Conservation (phyloP, 2,113 vertebrate genomes). For the Phylloscopus whistleri region DNA sequence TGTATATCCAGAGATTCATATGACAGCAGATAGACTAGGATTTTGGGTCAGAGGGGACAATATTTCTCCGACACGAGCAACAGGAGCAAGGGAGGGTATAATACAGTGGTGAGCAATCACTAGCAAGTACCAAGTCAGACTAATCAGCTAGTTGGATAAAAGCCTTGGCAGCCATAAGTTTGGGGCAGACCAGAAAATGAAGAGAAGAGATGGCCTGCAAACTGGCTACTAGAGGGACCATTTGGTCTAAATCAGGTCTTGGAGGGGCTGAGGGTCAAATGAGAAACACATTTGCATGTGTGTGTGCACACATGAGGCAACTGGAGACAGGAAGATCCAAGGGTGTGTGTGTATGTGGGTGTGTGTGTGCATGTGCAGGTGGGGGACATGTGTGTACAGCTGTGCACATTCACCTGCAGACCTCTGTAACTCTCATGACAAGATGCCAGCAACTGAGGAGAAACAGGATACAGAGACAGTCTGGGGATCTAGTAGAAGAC, state of each 20-base stretch:
- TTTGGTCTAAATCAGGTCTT: background rate
- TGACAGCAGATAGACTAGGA: background rate
- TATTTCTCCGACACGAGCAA: background rate
- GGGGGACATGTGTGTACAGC: fast-evolving
- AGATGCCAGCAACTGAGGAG: background rate
- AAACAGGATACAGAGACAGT: background rate
- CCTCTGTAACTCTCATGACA: background rate
- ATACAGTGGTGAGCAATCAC: background rate
- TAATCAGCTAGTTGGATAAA: background rate
- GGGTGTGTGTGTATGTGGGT: fast-evolving
- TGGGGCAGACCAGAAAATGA: background rate
- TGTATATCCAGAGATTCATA: background rate
- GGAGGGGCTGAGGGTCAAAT: background rate
- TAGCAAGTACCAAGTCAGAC: background rate
- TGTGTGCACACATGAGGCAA: fast-evolving
- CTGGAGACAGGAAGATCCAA: background rate
- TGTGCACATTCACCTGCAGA: background rate
- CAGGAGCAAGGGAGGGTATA: background rate
- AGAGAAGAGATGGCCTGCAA: background rate
- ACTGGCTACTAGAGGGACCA: background rate
- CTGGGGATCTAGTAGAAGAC: background rate
- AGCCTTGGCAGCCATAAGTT: background rate
- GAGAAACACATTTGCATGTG: background rate
- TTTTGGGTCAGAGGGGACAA: background rate
- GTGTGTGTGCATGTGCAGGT: background rate